Base-by-base conservation (phyloP, 2,797 vertebrate species). In the Xenentodon cancila region DNA sequence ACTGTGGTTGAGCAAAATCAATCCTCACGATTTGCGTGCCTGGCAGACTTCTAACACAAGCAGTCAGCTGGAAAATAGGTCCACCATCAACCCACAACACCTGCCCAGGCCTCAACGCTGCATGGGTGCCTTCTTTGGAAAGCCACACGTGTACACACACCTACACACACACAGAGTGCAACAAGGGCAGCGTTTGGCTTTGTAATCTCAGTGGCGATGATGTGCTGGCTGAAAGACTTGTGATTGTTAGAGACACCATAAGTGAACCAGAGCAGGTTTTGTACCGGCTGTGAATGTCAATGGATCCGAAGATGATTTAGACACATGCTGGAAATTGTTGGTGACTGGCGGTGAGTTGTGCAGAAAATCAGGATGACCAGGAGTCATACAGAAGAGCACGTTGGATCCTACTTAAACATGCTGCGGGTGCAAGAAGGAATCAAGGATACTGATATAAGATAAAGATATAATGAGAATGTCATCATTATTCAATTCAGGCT, bases 41-140 rank as follows among this genome's bases (percentile, higher is more conserved):
- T 46, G 53, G 91, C 92, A 92, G 89, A 90, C 91, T 92, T 90
- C 81, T 93, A 94, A 92, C 91, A 94, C 93, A 89, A 76, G 90
- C 92, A 95, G 92, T 84, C 94, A 93, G 91, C 93, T 93, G 94
- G 95, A 96, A 96, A 97, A 96, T 95, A 93, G 93, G 92, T 83
- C 86, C 89, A 82, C 79, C 86, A 78, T 92, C 84, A 88, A 89
- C 91, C 78, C 84, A 91, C 83, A 91, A 92, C 89, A 93, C 90
- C 89, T 91, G 90, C 81, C 73, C 40, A 25, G 13, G 50, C 62
- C 68, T 44, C 62, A 67, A 82, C 75, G 61, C 55, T 72, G 79
- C 82, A 79, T 57, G 75, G 74, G 67, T 48, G 77, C 82, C 79
- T 83, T 73, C 65, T 77, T 79, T 78, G 58, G 75, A 84, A 66